Percentiles rank a stretch among this genome's conserved stretches.
Evolutionary conservation across 2,113 vertebrate species (phyloP).

Genomic region (Pseudopipra pipra): DNA sequence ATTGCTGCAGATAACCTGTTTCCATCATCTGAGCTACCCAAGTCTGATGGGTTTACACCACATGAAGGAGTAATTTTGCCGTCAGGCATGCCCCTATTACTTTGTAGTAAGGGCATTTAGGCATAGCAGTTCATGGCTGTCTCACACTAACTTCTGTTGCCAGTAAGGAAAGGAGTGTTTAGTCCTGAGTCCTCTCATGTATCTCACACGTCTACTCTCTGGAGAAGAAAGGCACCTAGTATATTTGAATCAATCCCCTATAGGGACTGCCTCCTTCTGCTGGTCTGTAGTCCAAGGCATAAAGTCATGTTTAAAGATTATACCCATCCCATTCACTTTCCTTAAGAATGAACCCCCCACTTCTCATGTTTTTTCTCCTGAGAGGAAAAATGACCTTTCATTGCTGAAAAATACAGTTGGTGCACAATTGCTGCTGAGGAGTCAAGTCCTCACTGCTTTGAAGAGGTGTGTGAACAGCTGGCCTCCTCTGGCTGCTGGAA

Average conservation of each 20-base stretch:
- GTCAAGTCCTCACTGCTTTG: background rate
- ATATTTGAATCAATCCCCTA: background rate
- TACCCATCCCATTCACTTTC: background rate
- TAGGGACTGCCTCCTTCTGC: background rate
- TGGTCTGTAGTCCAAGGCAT: background rate
- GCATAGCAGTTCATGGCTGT: background rate
- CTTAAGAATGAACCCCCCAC: background rate
- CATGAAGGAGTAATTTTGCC: background rate
- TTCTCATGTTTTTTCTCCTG: background rate
- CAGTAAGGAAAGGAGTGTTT: background rate
- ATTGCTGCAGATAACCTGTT: background rate
- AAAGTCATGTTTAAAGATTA: slow-evolving; percentile 1
- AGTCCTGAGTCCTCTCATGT: background rate
- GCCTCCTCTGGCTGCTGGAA: background rate
- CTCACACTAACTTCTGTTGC: background rate
- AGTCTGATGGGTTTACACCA: background rate
- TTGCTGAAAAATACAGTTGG: background rate
- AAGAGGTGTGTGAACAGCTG: background rate
- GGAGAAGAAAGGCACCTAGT: background rate
- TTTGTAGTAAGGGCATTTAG: background rate
- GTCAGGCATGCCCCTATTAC: background rate
- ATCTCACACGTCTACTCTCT: background rate
- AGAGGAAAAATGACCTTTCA: slow-evolving; percentile 15
- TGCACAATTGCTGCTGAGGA: background rate
- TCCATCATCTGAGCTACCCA: background rate